A percentile compares a stretch with the other conserved stretches of the same genome.
Evolutionary conservation across 2,888 invertebrate genomes (phyloP).

Genomic region (Heliconius ethilla): DNA sequence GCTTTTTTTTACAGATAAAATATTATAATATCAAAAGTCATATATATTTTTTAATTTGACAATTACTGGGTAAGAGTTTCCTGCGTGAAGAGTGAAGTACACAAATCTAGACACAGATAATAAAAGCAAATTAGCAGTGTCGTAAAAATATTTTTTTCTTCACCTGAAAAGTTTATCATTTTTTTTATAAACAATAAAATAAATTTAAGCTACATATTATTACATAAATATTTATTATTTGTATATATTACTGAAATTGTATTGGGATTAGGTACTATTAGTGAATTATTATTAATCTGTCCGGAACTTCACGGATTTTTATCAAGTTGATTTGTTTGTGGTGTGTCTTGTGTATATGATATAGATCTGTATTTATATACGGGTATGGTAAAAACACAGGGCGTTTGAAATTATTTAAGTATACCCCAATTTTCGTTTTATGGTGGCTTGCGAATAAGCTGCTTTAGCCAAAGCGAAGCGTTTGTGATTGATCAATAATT

Average conservation of each 20-base stretch:
- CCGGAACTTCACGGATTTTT: constrained; percentile 69
- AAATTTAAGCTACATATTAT: constrained; percentile 31
- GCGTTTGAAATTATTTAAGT: constrained; percentile 38
- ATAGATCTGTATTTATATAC: constrained; percentile 48
- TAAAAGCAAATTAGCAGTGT: constrained; percentile 58
- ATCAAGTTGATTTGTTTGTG: constrained; percentile 41
- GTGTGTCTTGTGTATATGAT: constrained; percentile 46
- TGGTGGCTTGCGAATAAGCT: constrained; percentile 66
- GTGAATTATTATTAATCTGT: constrained; percentile 40
- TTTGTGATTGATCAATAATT: constrained; percentile 43
- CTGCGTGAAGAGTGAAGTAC: constrained; percentile 65
- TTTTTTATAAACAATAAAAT: constrained; percentile 36
- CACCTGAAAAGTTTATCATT: constrained; percentile 67
- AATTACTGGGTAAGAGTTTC: constrained; percentile 58
- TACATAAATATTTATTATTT: constrained; percentile 23
- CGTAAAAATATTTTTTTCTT: constrained; percentile 50
- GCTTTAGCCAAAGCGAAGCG: constrained; percentile 75
- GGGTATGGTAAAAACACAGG: constrained; percentile 5
- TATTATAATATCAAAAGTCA: neutral
- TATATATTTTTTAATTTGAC: neutral
- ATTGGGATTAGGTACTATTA: constrained; percentile 13
- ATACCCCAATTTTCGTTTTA: constrained; percentile 28
- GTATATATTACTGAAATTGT: constrained; percentile 10
- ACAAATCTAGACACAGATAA: constrained; percentile 76
- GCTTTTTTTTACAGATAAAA: neutral